Base-by-base conservation (phyloP, 2,797 vertebrate genomes). In the Hippocampus kuda region DNA sequence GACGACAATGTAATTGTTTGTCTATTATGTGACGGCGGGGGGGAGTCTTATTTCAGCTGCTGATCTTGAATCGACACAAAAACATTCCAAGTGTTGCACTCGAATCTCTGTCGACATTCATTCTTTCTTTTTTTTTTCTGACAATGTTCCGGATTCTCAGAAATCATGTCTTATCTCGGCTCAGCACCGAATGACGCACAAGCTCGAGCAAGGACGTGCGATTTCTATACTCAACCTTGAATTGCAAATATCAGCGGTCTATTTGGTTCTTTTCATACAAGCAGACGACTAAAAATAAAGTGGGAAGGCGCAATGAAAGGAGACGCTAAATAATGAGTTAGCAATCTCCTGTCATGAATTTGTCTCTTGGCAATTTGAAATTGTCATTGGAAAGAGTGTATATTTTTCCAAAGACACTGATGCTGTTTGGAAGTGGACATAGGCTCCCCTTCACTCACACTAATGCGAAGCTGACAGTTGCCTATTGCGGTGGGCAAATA, bases 381-480 rank as follows among this genome's bases (percentile, higher is more conserved):
- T 11, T 13, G 11, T 26, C 53, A n/a, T 41, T 22, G 18, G 60
- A 41, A 34, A 38, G 34, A 9, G 77, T 73, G 76, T 8, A 15
- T 76, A 74, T 69, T 70, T 63, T 51, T 51, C 48, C 48, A 51
- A 59, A 84, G 88, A 88, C 83, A 86, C 53, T 73, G 86, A 88
- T 84, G 83, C 81, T 78, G 72, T 81, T 77, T 89, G 87, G 88
- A 89, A 83, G 80, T 75, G 79, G 72, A 87, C 86, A 86, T 87
- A 81, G 74, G 38, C 73, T 81, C 82, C 74, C 81, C 75, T 84
- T 88, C 87, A 86, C 83, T 88, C 87, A 87, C 76, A 67, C 79
- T 83, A 82, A 80, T 78, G 80, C 75, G 75, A 70, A 75, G 78
- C 81, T 79, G 86, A 87, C 88, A 83, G 84, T 6, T 30, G 30